Base-by-base conservation (phyloP, 2,888 invertebrate genomes). In the Andrena haemorrhoa region DNA sequence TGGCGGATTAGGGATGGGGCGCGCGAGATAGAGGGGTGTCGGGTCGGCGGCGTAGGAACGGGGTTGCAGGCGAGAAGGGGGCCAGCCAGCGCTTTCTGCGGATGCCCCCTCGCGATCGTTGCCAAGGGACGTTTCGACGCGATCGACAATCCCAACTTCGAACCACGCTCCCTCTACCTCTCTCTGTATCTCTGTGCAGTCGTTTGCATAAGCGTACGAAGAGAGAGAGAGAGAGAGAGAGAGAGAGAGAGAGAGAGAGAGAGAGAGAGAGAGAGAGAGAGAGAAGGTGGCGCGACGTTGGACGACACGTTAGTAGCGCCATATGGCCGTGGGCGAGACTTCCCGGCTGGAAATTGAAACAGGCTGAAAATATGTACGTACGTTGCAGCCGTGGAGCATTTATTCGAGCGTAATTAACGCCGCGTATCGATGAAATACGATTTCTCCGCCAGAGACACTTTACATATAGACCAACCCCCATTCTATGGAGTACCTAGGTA, bases 81-180 rank as follows among this genome's bases (percentile, higher is more conserved):
- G 61, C 23, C 41, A 72, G 61, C 79, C 75, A 65, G 77, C 84
- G 84, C 83, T 86, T 82, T 88, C 86, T 69, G 84, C 73, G 79
- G 76, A 87, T 83, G 65, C 74, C 83, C 87, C 85, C 80, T 75
- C 72, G 71, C 65, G 79, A 85, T 79, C 85, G 86, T 86, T 88
- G 84, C 82, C 84, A 73, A 83, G 88, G 86, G 88, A 82, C 84
- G 64, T 76, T 85, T 83, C 86, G 83, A 79, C 84, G 80, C 85
- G 79, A 86, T 86, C 86, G 87, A 79, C 86, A 80, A 78, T 86
- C 75, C 82, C 75, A 61, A 82, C 84, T 78, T 77, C 80, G 65
- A 73, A 64, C 66, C 73, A 77, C 80, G 41, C 51, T 56, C 61
- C 63, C 80, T 64, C 56, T 26, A 23, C 4, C 23, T 26, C 56